Percentiles rank a stretch among this genome's conserved stretches.
Conservation (phyloP, 2,797 vertebrate species). For the Xiphophorus birchmanni region DNA sequence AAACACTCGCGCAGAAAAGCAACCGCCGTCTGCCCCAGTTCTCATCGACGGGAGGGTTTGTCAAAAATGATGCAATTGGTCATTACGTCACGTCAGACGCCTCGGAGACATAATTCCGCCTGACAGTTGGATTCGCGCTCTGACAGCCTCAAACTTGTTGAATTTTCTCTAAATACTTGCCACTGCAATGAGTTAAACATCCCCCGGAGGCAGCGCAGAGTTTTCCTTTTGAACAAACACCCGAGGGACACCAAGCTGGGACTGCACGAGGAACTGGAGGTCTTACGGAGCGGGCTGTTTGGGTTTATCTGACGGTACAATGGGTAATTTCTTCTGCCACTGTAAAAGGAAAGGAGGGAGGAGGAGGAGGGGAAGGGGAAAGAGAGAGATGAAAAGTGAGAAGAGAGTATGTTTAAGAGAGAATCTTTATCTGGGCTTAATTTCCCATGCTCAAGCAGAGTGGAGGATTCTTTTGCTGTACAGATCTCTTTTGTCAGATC, state of each 20-base stretch:
- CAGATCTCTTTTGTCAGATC: constrained; percentile 88
- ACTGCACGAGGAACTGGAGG: constrained; percentile 91
- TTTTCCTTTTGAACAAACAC: constrained; percentile 94
- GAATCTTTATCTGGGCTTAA: constrained; percentile 98
- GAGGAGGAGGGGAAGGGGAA: constrained; percentile 12
- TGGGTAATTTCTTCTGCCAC: constrained; percentile 95
- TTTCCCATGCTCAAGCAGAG: constrained; percentile 91
- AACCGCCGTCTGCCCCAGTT: constrained; percentile 61
- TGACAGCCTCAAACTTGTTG: constrained; percentile 94
- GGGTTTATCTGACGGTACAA: constrained; percentile 92
- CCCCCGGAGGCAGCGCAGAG: constrained; percentile 91
- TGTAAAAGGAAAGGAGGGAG: constrained; percentile 66
- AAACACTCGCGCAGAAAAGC: constrained; percentile 63
- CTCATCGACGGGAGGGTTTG: constrained; percentile 72
- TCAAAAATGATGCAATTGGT: constrained; percentile 82
- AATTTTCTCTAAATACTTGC: constrained; percentile 97
- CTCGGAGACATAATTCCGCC: constrained; percentile 89
- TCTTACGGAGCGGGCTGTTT: constrained; percentile 90
- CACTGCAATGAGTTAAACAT: constrained; percentile 98
- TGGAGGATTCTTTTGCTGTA: constrained; percentile 84
- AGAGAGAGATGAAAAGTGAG: constrained; percentile 78
- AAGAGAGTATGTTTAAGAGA: constrained; percentile 92
- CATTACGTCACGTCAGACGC: constrained; percentile 93
- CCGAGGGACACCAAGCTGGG: constrained; percentile 91
- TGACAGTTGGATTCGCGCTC: constrained; percentile 93